phyloP scores from a whole-genome alignment of 2,797 vertebrate genomes.

The Lutjanus campechanus region DNA sequence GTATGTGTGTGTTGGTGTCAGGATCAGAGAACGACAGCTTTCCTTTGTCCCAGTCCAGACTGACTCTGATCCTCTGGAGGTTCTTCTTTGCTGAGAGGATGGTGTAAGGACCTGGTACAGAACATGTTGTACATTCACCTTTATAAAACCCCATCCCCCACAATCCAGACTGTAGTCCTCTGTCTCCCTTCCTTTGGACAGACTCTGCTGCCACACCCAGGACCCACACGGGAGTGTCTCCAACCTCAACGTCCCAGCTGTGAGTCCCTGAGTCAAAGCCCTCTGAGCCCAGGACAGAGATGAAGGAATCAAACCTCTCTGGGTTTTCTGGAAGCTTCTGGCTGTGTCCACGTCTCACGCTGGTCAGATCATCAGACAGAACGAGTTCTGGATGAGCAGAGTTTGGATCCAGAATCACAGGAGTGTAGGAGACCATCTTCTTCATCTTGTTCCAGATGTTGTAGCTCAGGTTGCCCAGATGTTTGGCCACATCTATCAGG shows the following conservation, averaged over 20 bases:
- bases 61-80: too few relatives aligned
- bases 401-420: background rate
- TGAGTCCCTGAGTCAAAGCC: background rate
- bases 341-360: background rate
- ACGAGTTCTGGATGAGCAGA: background rate
- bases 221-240: background rate
- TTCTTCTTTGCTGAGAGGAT: background rate
- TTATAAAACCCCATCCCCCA: background rate
- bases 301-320: background rate
- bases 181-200: background rate
- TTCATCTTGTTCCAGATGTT: background rate
- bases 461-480: background rate
- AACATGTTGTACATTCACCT: background rate
- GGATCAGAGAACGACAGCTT: too few relatives aligned
- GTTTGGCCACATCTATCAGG: too few relatives aligned
- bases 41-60: too few relatives aligned
- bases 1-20: too few relatives aligned
- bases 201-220: conserved; percentile 2
- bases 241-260: conserved; percentile 4
- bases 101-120: too few relatives aligned
- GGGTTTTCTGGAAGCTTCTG: background rate
- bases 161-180: background rate
- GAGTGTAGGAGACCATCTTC: background rate
- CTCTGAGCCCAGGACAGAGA: conserved; percentile 2
- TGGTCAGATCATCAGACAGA: conserved; percentile 15